phyloP scores from a whole-genome alignment of 2,888 invertebrate genomes.

The Pandemis corylana region DNA sequence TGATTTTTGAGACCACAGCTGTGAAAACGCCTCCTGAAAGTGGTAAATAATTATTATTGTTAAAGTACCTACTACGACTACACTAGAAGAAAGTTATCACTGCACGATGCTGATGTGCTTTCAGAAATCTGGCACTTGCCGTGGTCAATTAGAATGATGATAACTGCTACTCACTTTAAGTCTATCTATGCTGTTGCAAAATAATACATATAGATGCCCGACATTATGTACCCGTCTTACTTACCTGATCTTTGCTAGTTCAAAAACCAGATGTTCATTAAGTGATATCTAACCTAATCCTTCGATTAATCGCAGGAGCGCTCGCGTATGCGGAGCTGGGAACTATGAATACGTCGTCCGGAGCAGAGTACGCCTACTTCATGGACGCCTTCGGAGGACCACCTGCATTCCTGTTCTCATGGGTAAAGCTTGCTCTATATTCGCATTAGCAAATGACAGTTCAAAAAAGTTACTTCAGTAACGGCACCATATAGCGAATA shows the following conservation, averaged over 20 bases:
- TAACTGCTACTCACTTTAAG: neutral
- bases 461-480: no score
- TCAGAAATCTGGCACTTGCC: neutral
- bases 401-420: slow-evolving; percentile 96
- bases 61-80: no score
- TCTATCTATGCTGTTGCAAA: neutral
- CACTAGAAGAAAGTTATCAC: no score
- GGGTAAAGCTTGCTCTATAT: slow-evolving; percentile 85
- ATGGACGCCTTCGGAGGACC: slow-evolving; percentile 97
- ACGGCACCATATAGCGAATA: no score
- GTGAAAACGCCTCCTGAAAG: no score
- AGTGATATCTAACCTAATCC: neutral
- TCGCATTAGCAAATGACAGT: neutral
- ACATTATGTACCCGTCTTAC: neutral
- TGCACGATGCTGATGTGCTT: no score
- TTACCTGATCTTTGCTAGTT: neutral
- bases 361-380: slow-evolving; percentile 98
- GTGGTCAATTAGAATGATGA: no score
- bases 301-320: slow-evolving; percentile 87
- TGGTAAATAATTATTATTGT: no score
- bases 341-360: slow-evolving; percentile 97
- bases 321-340: slow-evolving; percentile 97
- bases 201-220: no score
- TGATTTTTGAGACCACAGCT: no score
- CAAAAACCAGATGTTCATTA: neutral